These are phyloP conservation scores for Eonycteris spelaea DNA, from an alignment of 2,113 vertebrate genomes.

Conservation along the genomic window DNA sequence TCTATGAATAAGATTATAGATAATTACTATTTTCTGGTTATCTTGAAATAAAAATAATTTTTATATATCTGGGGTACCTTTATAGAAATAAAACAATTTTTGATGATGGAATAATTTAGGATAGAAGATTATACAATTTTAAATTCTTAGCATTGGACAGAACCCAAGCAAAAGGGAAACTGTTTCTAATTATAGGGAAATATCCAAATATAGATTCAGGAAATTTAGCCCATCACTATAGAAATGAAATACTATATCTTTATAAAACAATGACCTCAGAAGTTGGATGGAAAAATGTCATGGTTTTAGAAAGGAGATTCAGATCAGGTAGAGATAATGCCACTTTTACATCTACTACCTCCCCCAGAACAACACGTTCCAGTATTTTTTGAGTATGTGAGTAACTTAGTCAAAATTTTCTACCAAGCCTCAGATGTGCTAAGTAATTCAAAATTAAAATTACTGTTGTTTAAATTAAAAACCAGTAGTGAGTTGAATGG, in stretches of 20 bases:
- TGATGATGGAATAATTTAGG: background rate
- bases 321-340: background rate
- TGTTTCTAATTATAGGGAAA: constrained; percentile 2
- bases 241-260: background rate
- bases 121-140: background rate
- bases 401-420: background rate
- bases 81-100: background rate
- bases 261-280: background rate
- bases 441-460: constrained; percentile 21
- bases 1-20: background rate
- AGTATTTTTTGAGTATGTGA: background rate
- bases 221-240: background rate
- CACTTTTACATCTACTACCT: accelerated
- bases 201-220: background rate
- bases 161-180: background rate
- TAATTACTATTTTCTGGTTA: background rate
- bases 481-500: background rate
- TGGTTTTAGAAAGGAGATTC: background rate
- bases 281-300: background rate
- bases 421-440: background rate
- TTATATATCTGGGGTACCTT: background rate
- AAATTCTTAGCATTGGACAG: background rate
- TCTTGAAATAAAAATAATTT: background rate
- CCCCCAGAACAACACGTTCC: background rate
- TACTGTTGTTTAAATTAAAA: background rate